phyloP scores from a whole-genome alignment of 2,113 vertebrate genomes.

The Corythoichthys intestinalis region DNA sequence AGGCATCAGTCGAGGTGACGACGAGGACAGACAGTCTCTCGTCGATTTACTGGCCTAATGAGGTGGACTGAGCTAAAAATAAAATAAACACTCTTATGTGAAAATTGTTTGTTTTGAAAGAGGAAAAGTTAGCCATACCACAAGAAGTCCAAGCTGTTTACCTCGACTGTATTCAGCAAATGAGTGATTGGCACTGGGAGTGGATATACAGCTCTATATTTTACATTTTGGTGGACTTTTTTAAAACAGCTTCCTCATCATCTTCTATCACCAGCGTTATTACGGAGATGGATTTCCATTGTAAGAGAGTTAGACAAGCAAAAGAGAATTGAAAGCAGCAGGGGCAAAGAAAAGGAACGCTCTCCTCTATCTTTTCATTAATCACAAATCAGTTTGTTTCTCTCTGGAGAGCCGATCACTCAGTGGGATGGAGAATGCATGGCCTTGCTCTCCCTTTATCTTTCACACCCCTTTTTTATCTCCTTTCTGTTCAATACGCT shows the following conservation, averaged over 20 bases:
- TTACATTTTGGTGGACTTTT: conserved; percentile 38
- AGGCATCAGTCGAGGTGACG: conserved; percentile 12
- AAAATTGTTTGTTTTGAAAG: background rate
- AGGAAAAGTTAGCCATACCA: conserved; percentile 11
- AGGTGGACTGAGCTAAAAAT: conserved; percentile 30
- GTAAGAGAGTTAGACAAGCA: conserved; percentile 21
- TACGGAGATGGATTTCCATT: conserved; percentile 48
- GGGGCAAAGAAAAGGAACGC: conserved; percentile 15
- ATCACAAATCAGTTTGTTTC: conserved; percentile 68
- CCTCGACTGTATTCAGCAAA: conserved; percentile 27
- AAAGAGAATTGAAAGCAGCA: conserved; percentile 4
- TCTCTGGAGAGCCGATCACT: conserved; percentile 50
- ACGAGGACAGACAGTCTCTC: conserved; percentile 31
- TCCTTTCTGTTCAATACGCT: conserved; percentile 59
- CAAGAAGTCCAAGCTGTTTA: conserved; percentile 28
- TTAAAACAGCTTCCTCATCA: conserved; percentile 44
- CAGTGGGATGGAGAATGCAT: conserved; percentile 36
- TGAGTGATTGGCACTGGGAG: conserved; percentile 13
- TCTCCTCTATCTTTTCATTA: conserved; percentile 63
- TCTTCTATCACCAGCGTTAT: conserved; percentile 40
- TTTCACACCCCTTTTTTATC: conserved; percentile 43
- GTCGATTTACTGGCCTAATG: conserved; percentile 36
- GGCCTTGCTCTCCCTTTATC: background rate
- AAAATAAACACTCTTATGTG: background rate
- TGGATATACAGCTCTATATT: conserved; percentile 35